These are phyloP conservation scores for Phlogophora meticulosa DNA, from an alignment of 2,888 invertebrate genomes.

Conservation along the genomic window DNA sequence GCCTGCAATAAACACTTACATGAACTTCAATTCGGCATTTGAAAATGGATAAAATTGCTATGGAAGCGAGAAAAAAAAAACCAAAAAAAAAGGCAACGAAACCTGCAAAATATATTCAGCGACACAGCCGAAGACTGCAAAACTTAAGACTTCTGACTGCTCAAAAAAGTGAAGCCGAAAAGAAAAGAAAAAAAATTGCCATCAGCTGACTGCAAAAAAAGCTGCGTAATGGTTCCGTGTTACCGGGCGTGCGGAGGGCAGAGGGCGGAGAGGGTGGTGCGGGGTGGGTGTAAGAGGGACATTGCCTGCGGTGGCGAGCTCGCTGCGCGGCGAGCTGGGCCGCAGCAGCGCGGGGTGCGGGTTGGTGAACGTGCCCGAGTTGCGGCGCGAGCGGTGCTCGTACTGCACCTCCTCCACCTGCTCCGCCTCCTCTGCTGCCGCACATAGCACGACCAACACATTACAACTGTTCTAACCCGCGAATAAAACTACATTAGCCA, in stretches of 20 bases:
- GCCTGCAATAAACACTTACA: slow-evolving; percentile 80
- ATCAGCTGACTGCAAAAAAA: slow-evolving; percentile 37
- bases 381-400: slow-evolving; percentile 83
- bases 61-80: slow-evolving; percentile 51
- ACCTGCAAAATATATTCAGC: slow-evolving; percentile 25
- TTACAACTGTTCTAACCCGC: not conserved
- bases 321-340: slow-evolving; percentile 84
- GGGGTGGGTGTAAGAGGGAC: slow-evolving; percentile 25
- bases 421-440: slow-evolving; percentile 75
- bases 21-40: slow-evolving; percentile 58
- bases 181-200: slow-evolving; percentile 25
- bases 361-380: slow-evolving; percentile 88
- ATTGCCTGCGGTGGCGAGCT: slow-evolving; percentile 89
- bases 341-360: slow-evolving; percentile 85
- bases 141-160: slow-evolving; percentile 39
- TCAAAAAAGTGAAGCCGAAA: slow-evolving; percentile 35
- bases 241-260: slow-evolving; percentile 44
- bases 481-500: not conserved
- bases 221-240: slow-evolving; percentile 35
- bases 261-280: slow-evolving; percentile 7
- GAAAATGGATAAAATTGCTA: slow-evolving; percentile 50
- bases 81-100: slow-evolving; percentile 36
- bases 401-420: slow-evolving; percentile 79
- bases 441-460: slow-evolving; percentile 17
- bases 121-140: slow-evolving; percentile 24